Percentiles rank a stretch among this genome's conserved stretches.
Conservation (phyloP, 2,113 vertebrate genomes). For the Clupea harengus region DNA sequence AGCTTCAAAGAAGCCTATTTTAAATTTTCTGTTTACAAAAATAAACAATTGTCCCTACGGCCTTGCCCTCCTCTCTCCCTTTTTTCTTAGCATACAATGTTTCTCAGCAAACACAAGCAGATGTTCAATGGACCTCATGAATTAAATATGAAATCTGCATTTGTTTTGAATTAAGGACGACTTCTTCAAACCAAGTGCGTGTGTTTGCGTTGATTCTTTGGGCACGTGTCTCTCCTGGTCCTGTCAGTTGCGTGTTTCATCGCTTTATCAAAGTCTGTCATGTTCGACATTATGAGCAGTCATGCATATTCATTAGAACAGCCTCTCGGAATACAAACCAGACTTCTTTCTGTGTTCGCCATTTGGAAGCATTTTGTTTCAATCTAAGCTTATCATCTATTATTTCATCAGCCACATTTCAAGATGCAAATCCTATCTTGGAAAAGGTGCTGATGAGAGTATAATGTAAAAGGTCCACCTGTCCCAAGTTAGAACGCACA, state of each 20-base stretch:
- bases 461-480: neutral
- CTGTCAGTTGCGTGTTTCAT: conserved; percentile 6
- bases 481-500: neutral
- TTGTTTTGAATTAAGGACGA: neutral
- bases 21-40: neutral
- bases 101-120: neutral
- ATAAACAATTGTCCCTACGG: neutral
- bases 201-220: neutral
- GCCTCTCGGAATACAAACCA: conserved; percentile 22
- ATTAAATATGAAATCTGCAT: conserved; percentile 1
- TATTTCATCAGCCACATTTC: neutral
- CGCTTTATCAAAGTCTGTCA: neutral
- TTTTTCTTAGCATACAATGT: neutral
- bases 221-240: neutral
- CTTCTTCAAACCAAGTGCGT: neutral
- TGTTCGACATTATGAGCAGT: neutral
- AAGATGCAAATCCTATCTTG: neutral
- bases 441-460: neutral
- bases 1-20: conserved; percentile 7
- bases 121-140: neutral
- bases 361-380: conserved; percentile 16
- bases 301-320: conserved; percentile 16
- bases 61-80: neutral
- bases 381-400: conserved; percentile 1
- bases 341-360: conserved; percentile 15